Conservation (phyloP, 1,140 invertebrate genomes). For the Lepidurus arcticus region DNA sequence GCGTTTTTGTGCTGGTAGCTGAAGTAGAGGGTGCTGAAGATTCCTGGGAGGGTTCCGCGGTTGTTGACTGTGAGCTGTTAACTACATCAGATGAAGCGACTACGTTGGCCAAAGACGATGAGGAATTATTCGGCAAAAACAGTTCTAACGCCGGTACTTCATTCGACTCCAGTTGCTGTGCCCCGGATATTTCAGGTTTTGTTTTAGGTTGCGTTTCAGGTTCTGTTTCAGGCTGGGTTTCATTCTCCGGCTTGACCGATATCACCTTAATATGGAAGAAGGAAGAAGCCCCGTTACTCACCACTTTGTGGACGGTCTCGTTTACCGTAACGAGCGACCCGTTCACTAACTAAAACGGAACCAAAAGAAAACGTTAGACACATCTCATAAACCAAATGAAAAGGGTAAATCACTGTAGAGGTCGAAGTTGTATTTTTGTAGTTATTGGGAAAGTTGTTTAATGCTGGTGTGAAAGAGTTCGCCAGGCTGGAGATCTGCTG, state of each 20-base stretch:
- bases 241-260: background rate
- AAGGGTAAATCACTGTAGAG: background rate
- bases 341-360: background rate
- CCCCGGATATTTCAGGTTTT: background rate
- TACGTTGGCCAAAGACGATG: background rate
- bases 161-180: background rate
- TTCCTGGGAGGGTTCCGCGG: background rate
- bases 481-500: background rate
- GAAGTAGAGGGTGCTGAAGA: background rate
- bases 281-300: background rate
- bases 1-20: background rate
- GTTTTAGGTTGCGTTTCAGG: background rate
- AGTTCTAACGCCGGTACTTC: background rate
- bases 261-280: constrained; percentile 4
- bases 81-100: background rate
- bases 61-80: background rate
- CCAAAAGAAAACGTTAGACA: background rate
- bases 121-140: background rate
- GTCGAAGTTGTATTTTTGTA: background rate
- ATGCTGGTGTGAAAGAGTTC: background rate
- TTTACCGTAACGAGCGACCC: background rate
- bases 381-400: background rate
- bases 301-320: constrained; percentile 14
- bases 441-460: background rate
- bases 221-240: background rate